Base-by-base conservation (phyloP, 2,888 invertebrate species). In the Thecophora atra region DNA sequence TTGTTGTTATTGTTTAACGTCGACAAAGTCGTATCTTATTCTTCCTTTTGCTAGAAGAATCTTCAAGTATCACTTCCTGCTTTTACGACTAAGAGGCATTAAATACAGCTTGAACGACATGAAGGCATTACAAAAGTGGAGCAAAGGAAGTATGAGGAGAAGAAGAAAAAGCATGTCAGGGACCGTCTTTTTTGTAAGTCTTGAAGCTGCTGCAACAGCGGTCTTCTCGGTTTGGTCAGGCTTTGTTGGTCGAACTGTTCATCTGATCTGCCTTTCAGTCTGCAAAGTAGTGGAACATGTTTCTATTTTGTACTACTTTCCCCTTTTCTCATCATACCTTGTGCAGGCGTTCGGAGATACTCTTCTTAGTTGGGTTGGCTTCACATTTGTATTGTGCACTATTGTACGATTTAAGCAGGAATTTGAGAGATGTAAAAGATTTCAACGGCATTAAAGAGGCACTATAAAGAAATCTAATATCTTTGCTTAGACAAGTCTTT, bases 61-160 rank as follows among this genome's bases (percentile, higher is more conserved):
- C 67, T 67, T 67, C 37, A 67, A 67, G 67, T 54, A 67, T 67
- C 54, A 56, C 67, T 67, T 67, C 67, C 67, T 67, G 67, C 67
- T 56, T 56, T 42, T 67, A 26, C 42, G 56, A 21, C 30, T 56
- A 37, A 19, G 24, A 56, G 19, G 56, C 56, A 67, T 67, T 67
- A 67, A 67, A 67, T 67, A 56, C 28, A 56, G n/a, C n/a, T n/a
- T n/a, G n/a, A n/a, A n/a, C n/a, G n/a, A n/a, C n/a, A n/a, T n/a
- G n/a, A n/a, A n/a, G 54, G 11, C 15, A 47, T 42, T 42, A 42
- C 21, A 21, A 17, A n/a, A 30, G 30, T 28, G 6, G 3, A 24
- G 8, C 44, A 15, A 19, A 19, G 42, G 44, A 21, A 24, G 26
- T n/a, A 21, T 21, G 56, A 11, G 19, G 15, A 62, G 17, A 42